A percentile compares a stretch with the other conserved stretches of the same genome.
phyloP scores from a whole-genome alignment of 2,113 vertebrate genomes.

The Gopherus evgoodei region DNA sequence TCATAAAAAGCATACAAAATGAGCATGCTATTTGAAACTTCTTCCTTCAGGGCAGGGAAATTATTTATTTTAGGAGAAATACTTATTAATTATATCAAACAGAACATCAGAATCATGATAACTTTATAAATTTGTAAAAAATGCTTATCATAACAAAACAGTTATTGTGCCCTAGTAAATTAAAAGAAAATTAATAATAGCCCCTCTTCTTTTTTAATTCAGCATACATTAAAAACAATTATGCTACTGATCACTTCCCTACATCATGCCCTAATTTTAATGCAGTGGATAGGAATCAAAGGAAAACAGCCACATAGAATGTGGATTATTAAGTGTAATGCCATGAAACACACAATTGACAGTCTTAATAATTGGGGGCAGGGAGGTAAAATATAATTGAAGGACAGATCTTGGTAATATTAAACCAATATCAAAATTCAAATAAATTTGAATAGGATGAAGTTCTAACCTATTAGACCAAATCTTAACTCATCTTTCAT shows the following conservation, averaged over 20 bases:
- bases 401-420: neutral
- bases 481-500: neutral
- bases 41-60: neutral
- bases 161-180: neutral
- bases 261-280: neutral
- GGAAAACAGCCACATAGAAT: neutral
- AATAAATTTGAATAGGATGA: neutral
- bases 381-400: neutral
- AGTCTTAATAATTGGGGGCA: rapidly evolving
- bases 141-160: neutral
- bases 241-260: neutral
- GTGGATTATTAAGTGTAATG: neutral
- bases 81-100: neutral
- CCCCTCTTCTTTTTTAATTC: neutral
- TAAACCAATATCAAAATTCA: neutral
- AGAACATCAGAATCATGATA: neutral
- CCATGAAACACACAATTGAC: neutral
- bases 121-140: neutral
- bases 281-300: neutral
- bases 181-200: neutral
- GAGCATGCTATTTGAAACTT: neutral
- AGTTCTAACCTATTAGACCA: neutral
- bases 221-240: neutral
- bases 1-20: neutral
- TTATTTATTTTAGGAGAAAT: neutral